Percentiles rank a stretch among this genome's conserved stretches.
These are phyloP conservation scores for Phalacrocorax aristotelis DNA, from an alignment of 2,113 vertebrate species.

Conservation along the genomic window DNA sequence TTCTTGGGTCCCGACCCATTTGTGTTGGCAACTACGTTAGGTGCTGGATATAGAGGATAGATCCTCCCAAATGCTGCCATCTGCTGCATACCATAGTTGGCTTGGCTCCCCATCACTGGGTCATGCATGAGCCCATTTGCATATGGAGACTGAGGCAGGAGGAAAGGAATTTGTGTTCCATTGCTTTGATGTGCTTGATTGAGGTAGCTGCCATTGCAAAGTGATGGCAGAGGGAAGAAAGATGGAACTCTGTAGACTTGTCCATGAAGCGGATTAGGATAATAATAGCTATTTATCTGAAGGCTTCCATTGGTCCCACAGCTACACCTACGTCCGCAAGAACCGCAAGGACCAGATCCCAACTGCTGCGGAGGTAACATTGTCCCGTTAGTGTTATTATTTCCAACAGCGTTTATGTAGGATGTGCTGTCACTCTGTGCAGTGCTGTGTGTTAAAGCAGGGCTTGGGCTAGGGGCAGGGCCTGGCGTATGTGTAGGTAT, in stretches of 20 bases:
- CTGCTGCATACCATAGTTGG: constrained; percentile 89
- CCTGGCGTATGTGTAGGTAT: constrained; percentile 89
- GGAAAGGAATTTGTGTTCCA: constrained; percentile 86
- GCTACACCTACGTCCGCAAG: constrained; percentile 90
- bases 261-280: constrained; percentile 80
- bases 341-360: constrained; percentile 82
- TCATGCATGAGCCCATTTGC: constrained; percentile 85
- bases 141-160: constrained; percentile 83
- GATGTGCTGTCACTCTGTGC: constrained; percentile 87
- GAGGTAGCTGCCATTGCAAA: constrained; percentile 95
- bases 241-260: constrained; percentile 87
- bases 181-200: constrained; percentile 90
- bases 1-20: constrained; percentile 88
- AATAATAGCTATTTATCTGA: constrained; percentile 81
- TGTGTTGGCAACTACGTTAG: constrained; percentile 79
- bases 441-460: constrained; percentile 88
- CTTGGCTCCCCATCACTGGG: constrained; percentile 87
- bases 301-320: constrained; percentile 83
- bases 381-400: constrained; percentile 70
- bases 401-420: constrained; percentile 84
- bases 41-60: constrained; percentile 83
- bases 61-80: constrained; percentile 86
- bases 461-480: constrained; percentile 86
- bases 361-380: constrained; percentile 74
- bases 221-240: constrained; percentile 85